Evolutionary conservation across 1,140 invertebrate genomes (phyloP), one percentile per base, ranked within the genome.

Genomic region (Thalassaphorura encarpata): DNA sequence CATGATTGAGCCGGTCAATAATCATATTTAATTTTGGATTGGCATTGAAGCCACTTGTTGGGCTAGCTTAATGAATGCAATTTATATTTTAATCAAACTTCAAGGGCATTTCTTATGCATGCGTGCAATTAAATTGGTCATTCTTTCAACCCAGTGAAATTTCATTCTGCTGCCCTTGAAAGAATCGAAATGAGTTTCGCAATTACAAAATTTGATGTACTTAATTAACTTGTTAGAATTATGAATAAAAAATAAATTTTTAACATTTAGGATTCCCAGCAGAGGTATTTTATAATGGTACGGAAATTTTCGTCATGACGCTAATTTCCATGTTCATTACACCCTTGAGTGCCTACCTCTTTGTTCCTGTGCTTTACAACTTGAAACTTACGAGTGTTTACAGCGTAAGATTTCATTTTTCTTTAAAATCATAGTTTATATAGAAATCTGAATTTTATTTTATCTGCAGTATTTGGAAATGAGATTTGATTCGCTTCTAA

Each of bases 371-470:
- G 1, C 48, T 63, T 15, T 57, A 60, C 27, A 39, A 52, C 11
- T 45, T 60, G 46, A 51, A 57, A 43, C 23, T 60, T 2, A 60
- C 54, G 18, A 57, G 50, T 23, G 24, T 60, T 19, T 54, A 54
- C 41, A 39, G 57, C 36, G 61, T 63, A 33, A 54, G 18, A 41
- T 2, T 3, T n/a, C 1, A 47, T 16, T 45, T 5, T n/a, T 28
- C 5, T 49, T 18, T 28, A 8, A 36, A 43, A 48, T 23, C 49
- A 6, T 48, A 15, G 27, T 13, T 49, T 21, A n/a, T n/a, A n/a
- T n/a, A n/a, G n/a, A n/a, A n/a, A n/a, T n/a, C 29, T 28, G 8
- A 46, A 42, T 45, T 3, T 31, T 23, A 28, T 54, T 43, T 45
- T 42, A 3, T 45, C 26, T 53, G 18, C 40, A 62, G 60, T 62